A percentile compares a stretch with the other conserved stretches of the same genome.
phyloP scores from a whole-genome alignment of 2,113 vertebrate species.

The Cephalopholis sonnerati region DNA sequence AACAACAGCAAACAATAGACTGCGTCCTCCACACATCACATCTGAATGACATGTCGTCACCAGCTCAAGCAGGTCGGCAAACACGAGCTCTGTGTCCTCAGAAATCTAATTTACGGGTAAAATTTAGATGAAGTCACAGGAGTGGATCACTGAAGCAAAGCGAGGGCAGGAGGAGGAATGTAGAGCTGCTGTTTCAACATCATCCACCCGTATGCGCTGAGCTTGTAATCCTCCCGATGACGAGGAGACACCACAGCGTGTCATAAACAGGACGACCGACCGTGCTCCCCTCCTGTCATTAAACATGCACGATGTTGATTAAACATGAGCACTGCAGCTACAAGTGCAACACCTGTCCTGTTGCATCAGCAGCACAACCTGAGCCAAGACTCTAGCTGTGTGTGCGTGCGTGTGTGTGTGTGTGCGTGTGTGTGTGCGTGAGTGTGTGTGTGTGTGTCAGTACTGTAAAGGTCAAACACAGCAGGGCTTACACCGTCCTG shows the following conservation, averaged over 20 bases:
- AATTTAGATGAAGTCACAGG: conserved; percentile 59
- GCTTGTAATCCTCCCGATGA: background rate
- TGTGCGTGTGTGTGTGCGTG: background rate
- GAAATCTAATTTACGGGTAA: conserved; percentile 56
- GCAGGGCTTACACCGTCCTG: background rate
- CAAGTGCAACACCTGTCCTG: conserved; percentile 39
- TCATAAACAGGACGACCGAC: background rate
- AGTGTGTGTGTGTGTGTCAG: background rate
- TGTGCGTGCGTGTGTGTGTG: conserved; percentile 4
- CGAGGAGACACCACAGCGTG: background rate
- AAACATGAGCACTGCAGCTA: conserved; percentile 9
- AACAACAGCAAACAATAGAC: conserved; percentile 22
- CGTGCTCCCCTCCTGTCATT: background rate
- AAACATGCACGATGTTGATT: conserved; percentile 18
- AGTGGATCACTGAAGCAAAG: conserved; percentile 33
- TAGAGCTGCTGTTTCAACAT: conserved; percentile 30
- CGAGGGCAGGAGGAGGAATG: conserved; percentile 32
- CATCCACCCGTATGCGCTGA: background rate
- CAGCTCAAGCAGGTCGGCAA: conserved; percentile 43
- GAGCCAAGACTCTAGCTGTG: background rate
- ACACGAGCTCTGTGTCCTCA: conserved; percentile 59
- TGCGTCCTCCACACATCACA: conserved; percentile 6
- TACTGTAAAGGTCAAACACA: conserved; percentile 45
- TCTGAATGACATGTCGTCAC: conserved; percentile 12
- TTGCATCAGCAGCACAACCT: conserved; percentile 28